A percentile compares a stretch with the other conserved stretches of the same genome.
These are phyloP conservation scores for Leuciscus idus DNA, from an alignment of 2,113 vertebrate species.

Conservation along the genomic window DNA sequence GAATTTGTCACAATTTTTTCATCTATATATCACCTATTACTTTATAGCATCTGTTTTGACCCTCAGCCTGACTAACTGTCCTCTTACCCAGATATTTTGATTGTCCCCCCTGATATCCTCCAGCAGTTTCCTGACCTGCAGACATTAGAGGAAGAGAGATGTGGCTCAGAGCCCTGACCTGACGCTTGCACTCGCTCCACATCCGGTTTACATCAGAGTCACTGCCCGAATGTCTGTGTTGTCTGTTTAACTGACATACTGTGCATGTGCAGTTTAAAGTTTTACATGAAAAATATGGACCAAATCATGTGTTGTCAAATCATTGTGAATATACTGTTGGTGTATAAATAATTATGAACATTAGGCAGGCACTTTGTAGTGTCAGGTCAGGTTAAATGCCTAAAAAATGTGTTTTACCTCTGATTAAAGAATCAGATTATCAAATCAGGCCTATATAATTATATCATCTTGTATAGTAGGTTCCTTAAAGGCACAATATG, in stretches of 20 bases:
- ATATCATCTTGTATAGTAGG: too few relatives aligned
- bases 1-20: background rate
- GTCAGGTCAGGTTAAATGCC: background rate
- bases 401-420: background rate
- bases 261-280: background rate
- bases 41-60: background rate
- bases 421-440: background rate
- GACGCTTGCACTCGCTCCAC: slow-evolving; percentile 1
- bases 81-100: background rate
- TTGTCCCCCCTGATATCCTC: background rate
- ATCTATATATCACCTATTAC: too few relatives aligned
- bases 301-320: background rate
- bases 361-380: background rate
- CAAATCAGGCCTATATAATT: too few relatives aligned
- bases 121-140: slow-evolving; percentile 35
- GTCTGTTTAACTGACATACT: background rate
- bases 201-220: slow-evolving; percentile 23
- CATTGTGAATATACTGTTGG: background rate
- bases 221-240: background rate
- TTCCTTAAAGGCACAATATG: too few relatives aligned
- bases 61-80: background rate
- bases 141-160: slow-evolving; percentile 45
- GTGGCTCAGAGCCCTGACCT: slow-evolving; percentile 39
- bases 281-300: background rate
- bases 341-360: background rate